Conservation (phyloP, 2,113 vertebrate species). For the Chlamydotis undulata region DNA sequence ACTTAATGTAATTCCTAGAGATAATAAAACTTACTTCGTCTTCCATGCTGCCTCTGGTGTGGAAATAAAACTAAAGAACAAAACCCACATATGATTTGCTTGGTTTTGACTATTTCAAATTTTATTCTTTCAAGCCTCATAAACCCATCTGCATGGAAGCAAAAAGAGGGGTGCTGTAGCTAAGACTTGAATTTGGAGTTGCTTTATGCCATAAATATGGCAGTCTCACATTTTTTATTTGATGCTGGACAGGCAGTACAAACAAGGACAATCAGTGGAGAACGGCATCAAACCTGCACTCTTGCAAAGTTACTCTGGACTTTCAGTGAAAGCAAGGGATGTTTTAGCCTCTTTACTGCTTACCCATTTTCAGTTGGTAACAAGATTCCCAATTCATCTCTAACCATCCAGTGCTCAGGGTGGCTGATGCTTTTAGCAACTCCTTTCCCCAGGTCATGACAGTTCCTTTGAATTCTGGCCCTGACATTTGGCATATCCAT, state of each 20-base stretch:
- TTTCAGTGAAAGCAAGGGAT: not conserved
- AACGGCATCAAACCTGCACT: not conserved
- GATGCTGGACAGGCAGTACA: not conserved
- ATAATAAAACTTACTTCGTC: not conserved
- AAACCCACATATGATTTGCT: not conserved
- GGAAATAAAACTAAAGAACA: not conserved
- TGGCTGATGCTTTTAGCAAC: not conserved
- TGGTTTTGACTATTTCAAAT: not conserved
- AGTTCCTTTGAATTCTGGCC: not conserved
- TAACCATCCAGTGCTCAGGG: not conserved
- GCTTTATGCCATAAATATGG: constrained; percentile 24
- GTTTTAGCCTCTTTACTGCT: not conserved
- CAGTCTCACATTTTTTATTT: not conserved
- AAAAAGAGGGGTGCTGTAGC: not conserved
- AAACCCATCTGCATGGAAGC: not conserved
- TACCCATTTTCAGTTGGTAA: not conserved
- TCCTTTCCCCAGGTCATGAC: not conserved
- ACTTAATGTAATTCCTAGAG: not conserved
- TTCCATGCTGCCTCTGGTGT: not conserved
- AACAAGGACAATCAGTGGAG: not conserved
- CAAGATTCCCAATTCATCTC: not conserved
- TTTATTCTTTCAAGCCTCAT: constrained; percentile 21
- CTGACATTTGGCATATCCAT: not conserved
- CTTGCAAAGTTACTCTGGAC: constrained; percentile 40
- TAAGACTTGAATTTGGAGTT: not conserved